Evolutionary conservation across 1,140 invertebrate species (phyloP), one percentile per base, ranked within the genome.

Genomic region (Hyphantria cunea): DNA sequence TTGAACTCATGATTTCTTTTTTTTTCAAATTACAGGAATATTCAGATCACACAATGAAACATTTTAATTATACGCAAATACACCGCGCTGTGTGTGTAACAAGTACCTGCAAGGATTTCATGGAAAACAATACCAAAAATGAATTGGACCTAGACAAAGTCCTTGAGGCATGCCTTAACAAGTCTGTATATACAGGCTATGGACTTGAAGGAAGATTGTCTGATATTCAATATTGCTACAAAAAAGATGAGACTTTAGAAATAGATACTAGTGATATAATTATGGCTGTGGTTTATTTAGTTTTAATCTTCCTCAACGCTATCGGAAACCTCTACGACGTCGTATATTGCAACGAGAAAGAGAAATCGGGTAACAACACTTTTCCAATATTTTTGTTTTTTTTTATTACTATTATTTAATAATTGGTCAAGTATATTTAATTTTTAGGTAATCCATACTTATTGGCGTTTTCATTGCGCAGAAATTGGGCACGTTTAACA

Each of bases 31-130:
- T 78, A 53, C 68, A 91, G 90, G 77, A 70, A 51, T 86, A 91
- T 33, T 91, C 90, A 13, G 68, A 64, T 6, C 63, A 92, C 64
- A 78, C 61, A 2, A 76, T 85, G n/a, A 92, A 92, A 70, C 84
- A 91, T 49, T 93, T 80, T 65, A 88, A 92, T 9, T 92, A 93
- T 70, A 92, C 92, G 74, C 84, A 81, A 64, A 66, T 93, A 14
- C 90, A 92, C 17, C 72, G 91, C 70, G 92, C 86, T 2, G 74
- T 92, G 0, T 93, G 92, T 67, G 65, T 93, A 6, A 83, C 70
- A 11, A 71, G 17, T 32, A 71, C 75, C 2, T 91, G 85, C 52
- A 69, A 59, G 50, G 44, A 64, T 6, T 70, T 63, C 45, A 7
- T 71, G 58, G 56, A 68, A 44, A 64, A 66, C 53, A 17, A 44